Evolutionary conservation across 2,797 vertebrate species (phyloP).

Genomic region (Myripristis murdjan): DNA sequence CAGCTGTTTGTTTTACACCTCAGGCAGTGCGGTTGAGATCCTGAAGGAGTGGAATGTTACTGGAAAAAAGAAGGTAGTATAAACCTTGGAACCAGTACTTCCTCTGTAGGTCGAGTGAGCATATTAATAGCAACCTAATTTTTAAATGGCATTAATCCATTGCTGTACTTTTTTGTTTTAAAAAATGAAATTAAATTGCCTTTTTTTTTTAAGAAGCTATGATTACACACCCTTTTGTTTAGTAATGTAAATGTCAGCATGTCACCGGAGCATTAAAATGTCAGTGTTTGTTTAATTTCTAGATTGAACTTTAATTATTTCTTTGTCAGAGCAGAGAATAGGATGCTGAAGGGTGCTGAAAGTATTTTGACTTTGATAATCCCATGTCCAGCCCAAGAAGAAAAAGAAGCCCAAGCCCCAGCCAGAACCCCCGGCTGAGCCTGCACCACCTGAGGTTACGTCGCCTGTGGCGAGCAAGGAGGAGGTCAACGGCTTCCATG

Average conservation of each 20-base stretch:
- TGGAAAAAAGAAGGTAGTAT: constrained; percentile 94
- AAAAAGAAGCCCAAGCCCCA: constrained; percentile 94
- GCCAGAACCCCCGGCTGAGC: constrained; percentile 66
- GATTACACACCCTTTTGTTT: too few species aligned
- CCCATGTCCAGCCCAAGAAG: constrained; percentile 88
- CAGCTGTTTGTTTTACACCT: constrained; percentile 41
- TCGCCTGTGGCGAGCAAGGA: constrained; percentile 78
- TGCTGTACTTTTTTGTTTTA: background rate
- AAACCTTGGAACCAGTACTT: background rate
- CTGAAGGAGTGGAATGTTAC: constrained; percentile 98
- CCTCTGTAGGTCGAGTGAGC: constrained; percentile 13
- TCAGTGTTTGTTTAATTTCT: background rate
- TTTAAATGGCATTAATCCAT: background rate
- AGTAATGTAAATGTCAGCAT: too few species aligned
- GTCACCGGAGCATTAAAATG: background rate
- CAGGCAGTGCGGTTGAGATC: constrained; percentile 94
- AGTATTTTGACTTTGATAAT: constrained; percentile 37
- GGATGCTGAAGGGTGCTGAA: too few species aligned
- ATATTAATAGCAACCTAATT: background rate
- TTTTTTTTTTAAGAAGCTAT: background rate
- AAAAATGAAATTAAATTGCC: background rate
- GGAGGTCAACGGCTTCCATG: constrained; percentile 92
- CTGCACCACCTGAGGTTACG: constrained; percentile 75
- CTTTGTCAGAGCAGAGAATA: constrained; percentile 3
- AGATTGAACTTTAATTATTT: background rate